phyloP scores from a whole-genome alignment of 2,113 vertebrate genomes.

The Urocolius indicus region DNA sequence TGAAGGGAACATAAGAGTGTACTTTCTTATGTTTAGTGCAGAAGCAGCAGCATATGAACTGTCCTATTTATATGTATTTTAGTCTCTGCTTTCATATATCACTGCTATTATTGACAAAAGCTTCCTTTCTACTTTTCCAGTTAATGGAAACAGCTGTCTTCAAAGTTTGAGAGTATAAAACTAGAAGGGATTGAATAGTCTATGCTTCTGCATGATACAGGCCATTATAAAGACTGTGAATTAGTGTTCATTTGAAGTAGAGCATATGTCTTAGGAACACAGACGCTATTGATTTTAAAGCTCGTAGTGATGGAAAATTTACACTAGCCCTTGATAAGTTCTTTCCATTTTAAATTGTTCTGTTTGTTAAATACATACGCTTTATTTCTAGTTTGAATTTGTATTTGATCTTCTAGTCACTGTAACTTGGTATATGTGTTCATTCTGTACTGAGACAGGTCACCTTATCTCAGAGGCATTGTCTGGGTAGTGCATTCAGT shows the following conservation, averaged over 20 bases:
- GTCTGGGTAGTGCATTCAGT: not conserved
- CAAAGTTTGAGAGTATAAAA: slow-evolving; percentile 22
- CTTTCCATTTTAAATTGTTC: not conserved
- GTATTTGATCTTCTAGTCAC: not conserved
- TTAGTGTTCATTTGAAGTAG: not conserved
- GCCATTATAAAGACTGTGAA: not conserved
- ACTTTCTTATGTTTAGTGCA: not conserved
- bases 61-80: not conserved
- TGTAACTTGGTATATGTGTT: not conserved
- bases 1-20: not conserved
- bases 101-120: not conserved
- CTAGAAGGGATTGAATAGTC: not conserved
- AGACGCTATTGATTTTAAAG: not conserved
- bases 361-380: not conserved
- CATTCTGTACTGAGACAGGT: not conserved
- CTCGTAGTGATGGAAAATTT: slow-evolving; percentile 14
- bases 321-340: not conserved
- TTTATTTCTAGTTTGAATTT: not conserved
- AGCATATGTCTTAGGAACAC: not conserved
- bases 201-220: not conserved
- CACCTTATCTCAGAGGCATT: not conserved
- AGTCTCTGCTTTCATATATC: not conserved
- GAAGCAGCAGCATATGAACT: not conserved
- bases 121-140: slow-evolving; percentile 9
- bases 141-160: slow-evolving; percentile 25